Evolutionary conservation across 1,140 invertebrate species (phyloP), one percentile per base, ranked within the genome.

Genomic region (Bombus pyrosoma): DNA sequence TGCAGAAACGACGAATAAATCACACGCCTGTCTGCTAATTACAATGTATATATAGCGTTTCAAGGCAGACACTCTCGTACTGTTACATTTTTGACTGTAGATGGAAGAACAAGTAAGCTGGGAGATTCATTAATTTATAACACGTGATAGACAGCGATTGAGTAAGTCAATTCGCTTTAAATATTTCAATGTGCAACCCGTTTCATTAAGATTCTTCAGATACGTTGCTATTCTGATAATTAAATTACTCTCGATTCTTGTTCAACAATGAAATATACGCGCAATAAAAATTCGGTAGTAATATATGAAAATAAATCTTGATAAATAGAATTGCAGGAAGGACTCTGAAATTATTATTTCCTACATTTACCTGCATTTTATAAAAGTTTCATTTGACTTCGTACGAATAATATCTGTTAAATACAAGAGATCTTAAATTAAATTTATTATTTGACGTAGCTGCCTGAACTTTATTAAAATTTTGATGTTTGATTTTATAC

Each of bases 111-210:
- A 53, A 69, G 32, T 69, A 68, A 34, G 18, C 25, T 37, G 12
- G 12, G 22, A 47, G 34, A 69, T 57, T 81, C 59, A 64, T 64
- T 64, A 18, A 78, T 78, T 66, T 43, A 78, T 64, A 78, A 59
- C 22, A n/a, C 47, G 12, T 13, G 75, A 64, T 78, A 39, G 37
- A 59, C 15, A 41, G 2, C n/a, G 75, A 64, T 59, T 25, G 59
- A n/a, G 15, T 28, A 62, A 32, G 22, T 64, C 57, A 25, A 64
- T 78, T 77, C 62, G 57, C 57, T 22, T n/a, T n/a, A 39, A 64
- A 78, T 32, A 41, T 43, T 78, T 41, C 13, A 43, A 41, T 39
- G 28, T 25, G 32, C 22, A 1, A 25, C 13, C 1, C 18, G 22
- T 41, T 9, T 9, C 37, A 32, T 13, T n/a, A 39, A 43, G 32